These are phyloP conservation scores for Euura lappo DNA, from an alignment of 1,140 invertebrate species.

Conservation along the genomic window DNA sequence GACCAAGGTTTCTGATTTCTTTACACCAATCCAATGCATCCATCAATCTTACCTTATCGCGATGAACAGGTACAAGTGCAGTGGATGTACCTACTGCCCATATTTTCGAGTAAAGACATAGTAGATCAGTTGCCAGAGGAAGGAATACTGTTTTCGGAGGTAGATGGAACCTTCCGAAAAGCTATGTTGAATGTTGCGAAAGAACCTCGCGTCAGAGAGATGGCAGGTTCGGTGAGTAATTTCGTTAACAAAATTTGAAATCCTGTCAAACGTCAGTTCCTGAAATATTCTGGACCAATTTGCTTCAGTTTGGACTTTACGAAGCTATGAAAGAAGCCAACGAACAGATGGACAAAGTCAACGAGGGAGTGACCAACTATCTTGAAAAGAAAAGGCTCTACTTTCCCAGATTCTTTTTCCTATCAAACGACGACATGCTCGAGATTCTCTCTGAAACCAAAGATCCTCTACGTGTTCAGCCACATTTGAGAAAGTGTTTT, in stretches of 20 bases:
- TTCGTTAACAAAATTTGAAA: not conserved
- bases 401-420: constrained; percentile 93
- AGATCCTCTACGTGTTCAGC: constrained; percentile 86
- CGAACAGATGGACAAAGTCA: constrained; percentile 79
- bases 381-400: constrained; percentile 90
- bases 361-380: constrained; percentile 88
- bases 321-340: constrained; percentile 78
- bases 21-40: not conserved
- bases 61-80: constrained; percentile 70
- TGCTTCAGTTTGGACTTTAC: constrained; percentile 66
- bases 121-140: constrained; percentile 93
- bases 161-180: constrained; percentile 78
- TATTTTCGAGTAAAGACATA: constrained; percentile 94
- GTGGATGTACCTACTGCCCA: constrained; percentile 91
- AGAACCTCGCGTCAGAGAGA: constrained; percentile 78
- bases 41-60: too few species aligned
- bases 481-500: constrained; percentile 92
- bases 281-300: not conserved
- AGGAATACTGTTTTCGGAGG: constrained; percentile 76
- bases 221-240: constrained; percentile 65
- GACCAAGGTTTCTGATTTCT: constrained; percentile 72
- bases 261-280: not conserved
- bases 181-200: constrained; percentile 78
- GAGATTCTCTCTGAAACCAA: constrained; percentile 94
- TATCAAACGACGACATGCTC: constrained; percentile 95